phyloP scores from a whole-genome alignment of 2,888 invertebrate genomes.

The Platycheirus albimanus region DNA sequence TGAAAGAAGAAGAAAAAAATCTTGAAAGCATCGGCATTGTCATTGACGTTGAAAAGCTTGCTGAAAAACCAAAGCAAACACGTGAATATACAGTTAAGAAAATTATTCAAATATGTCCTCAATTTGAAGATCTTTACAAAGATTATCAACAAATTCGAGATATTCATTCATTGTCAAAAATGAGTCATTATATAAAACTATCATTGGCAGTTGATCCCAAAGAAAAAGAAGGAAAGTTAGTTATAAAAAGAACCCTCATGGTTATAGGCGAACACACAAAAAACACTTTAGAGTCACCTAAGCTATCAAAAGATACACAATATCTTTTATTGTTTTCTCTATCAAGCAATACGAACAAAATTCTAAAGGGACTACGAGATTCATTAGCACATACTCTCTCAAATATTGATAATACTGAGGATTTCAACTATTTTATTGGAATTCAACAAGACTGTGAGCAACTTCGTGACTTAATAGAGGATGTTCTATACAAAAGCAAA shows the following conservation, averaged over 20 bases:
- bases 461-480: slow-evolving; percentile 20
- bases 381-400: slow-evolving; percentile 63
- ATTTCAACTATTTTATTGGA: too few species aligned
- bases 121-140: slow-evolving; percentile 71
- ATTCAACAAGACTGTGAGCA: slow-evolving; percentile 12
- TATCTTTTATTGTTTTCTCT: slow-evolving; percentile 9
- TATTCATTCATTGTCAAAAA: slow-evolving; percentile 73
- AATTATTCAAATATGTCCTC: slow-evolving; percentile 10
- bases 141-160: slow-evolving; percentile 74
- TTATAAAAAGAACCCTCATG: too few species aligned
- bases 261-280: too few species aligned
- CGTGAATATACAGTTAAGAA: neutral
- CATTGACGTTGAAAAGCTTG: neutral
- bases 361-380: slow-evolving; percentile 36
- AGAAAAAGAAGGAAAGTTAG: too few species aligned
- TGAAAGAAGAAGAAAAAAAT: neutral
- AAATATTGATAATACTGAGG: too few species aligned
- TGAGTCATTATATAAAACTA: slow-evolving; percentile 63
- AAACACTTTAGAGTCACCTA: too few species aligned
- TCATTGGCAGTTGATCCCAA: too few species aligned
- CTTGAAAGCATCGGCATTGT: neutral
- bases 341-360: neutral
- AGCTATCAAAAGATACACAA: slow-evolving; percentile 65
- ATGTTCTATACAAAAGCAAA: too few species aligned
- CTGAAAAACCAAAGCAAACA: too few species aligned